These are phyloP conservation scores for Venustaconcha ellipsiformis DNA, from an alignment of 1,140 invertebrate genomes.

Conservation along the genomic window DNA sequence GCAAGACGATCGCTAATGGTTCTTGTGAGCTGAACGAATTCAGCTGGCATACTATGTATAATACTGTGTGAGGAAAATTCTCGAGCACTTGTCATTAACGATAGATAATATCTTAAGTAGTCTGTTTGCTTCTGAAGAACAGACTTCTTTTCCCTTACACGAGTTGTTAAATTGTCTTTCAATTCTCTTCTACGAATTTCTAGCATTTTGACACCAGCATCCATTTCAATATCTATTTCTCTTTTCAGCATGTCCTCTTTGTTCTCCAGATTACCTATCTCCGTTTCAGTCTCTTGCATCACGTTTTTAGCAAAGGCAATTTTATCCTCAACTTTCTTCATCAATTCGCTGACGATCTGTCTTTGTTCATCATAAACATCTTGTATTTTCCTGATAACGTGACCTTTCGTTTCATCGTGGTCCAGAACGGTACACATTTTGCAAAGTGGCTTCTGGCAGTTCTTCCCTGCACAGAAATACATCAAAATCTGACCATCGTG, in stretches of 20 bases:
- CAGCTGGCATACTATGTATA: constrained; percentile 35
- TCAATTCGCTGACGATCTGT: constrained; percentile 24
- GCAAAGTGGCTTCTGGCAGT: constrained; percentile 25
- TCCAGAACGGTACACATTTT: constrained; percentile 34
- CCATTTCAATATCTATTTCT: constrained; percentile 34
- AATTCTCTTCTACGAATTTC: constrained; percentile 28
- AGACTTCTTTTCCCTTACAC: constrained; percentile 31
- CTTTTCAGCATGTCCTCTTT: constrained; percentile 26
- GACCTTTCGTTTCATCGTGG: constrained; percentile 27
- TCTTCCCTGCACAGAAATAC: constrained; percentile 22
- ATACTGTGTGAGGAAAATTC: constrained; percentile 36
- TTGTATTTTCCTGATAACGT: constrained; percentile 25
- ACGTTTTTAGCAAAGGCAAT: constrained; percentile 27
- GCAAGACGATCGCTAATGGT: constrained; percentile 26
- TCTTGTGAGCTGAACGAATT: constrained; percentile 31
- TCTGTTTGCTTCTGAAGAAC: constrained; percentile 29
- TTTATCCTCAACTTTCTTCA: constrained; percentile 27
- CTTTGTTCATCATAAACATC: constrained; percentile 30
- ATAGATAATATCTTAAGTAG: constrained; percentile 29
- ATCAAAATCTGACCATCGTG: constrained; percentile 28
- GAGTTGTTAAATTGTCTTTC: constrained; percentile 22
- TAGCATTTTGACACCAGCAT: constrained; percentile 31
- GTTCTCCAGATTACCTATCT: constrained; percentile 3
- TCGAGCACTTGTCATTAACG: constrained; percentile 33
- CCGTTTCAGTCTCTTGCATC: constrained; percentile 31